phyloP scores from a whole-genome alignment of 2,888 invertebrate species.

The Yponomeuta plumbellus region DNA sequence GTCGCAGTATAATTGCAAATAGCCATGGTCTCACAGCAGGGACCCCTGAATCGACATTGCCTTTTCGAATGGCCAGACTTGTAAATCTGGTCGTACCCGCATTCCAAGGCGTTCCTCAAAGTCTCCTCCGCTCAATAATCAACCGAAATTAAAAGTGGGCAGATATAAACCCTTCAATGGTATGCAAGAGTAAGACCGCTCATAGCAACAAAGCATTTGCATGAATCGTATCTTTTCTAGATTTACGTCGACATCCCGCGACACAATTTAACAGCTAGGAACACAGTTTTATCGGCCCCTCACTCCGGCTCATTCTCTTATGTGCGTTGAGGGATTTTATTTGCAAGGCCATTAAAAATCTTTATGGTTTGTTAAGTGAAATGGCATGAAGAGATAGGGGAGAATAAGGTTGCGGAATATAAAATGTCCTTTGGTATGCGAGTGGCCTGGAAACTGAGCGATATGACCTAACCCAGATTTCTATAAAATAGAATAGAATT shows the following conservation, averaged over 20 bases:
- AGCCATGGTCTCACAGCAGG: too few relatives aligned
- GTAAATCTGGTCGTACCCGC: too few relatives aligned
- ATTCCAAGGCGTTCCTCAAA: too few relatives aligned
- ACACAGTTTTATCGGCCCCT: background rate
- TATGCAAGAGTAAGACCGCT: too few relatives aligned
- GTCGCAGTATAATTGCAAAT: too few relatives aligned
- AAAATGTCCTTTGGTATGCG: background rate
- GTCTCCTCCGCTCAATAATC: too few relatives aligned
- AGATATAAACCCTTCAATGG: too few relatives aligned
- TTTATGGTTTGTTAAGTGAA: conserved; percentile 3
- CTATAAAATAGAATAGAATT: too few relatives aligned
- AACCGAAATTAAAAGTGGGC: too few relatives aligned
- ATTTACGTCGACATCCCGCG: background rate
- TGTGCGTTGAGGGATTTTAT: background rate
- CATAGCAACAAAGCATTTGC: background rate
- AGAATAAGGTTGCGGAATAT: background rate
- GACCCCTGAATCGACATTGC: too few relatives aligned
- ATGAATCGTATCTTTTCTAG: background rate
- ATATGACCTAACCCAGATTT: too few relatives aligned
- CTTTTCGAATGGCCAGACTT: too few relatives aligned
- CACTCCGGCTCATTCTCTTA: background rate
- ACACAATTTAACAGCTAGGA: background rate
- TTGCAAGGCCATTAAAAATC: background rate
- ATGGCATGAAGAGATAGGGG: background rate
- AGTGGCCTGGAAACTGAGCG: background rate